Conservation (phyloP, 1,140 invertebrate species). For the Acromyrmex echinatior region DNA sequence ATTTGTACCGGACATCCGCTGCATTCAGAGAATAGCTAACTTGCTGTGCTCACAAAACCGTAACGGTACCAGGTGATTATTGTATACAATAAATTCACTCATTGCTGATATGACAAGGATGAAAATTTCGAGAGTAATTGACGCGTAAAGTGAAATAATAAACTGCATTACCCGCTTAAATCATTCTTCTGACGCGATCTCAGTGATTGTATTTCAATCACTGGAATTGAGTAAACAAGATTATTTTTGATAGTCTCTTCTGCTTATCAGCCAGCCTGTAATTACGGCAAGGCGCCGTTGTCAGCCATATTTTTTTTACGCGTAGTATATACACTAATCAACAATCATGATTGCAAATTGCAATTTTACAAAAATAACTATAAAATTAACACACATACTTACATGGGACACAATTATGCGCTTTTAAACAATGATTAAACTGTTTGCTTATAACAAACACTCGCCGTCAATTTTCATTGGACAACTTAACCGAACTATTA, state of each 20-base stretch:
- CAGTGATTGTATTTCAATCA: slow-evolving; percentile 39
- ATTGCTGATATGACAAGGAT: slow-evolving; percentile 27
- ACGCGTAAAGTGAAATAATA: slow-evolving; percentile 1
- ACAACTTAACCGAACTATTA: slow-evolving; percentile 35
- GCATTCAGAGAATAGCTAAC: slow-evolving; percentile 66
- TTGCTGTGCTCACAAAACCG: slow-evolving; percentile 62
- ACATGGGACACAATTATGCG: neutral
- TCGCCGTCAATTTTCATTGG: slow-evolving; percentile 22
- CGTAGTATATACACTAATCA: slow-evolving; percentile 38
- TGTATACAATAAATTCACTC: slow-evolving; percentile 41
- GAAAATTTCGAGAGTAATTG: slow-evolving; percentile 18
- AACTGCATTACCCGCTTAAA: slow-evolving; percentile 12
- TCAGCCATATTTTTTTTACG: slow-evolving; percentile 45
- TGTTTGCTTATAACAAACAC: slow-evolving; percentile 10
- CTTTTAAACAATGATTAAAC: slow-evolving; percentile 20
- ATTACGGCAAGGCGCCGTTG: slow-evolving; percentile 5
- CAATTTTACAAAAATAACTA: slow-evolving; percentile 44
- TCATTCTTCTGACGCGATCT: slow-evolving; percentile 7
- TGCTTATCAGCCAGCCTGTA: neutral
- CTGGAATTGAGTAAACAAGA: slow-evolving; percentile 23
- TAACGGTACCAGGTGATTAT: slow-evolving; percentile 56
- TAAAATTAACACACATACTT: slow-evolving; percentile 31
- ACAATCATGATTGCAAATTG: neutral
- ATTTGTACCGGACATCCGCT: slow-evolving; percentile 74
- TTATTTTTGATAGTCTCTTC: slow-evolving; percentile 44